These are phyloP conservation scores for Pseudolycoriella hygida DNA, from an alignment of 2,888 invertebrate species.

Conservation along the genomic window DNA sequence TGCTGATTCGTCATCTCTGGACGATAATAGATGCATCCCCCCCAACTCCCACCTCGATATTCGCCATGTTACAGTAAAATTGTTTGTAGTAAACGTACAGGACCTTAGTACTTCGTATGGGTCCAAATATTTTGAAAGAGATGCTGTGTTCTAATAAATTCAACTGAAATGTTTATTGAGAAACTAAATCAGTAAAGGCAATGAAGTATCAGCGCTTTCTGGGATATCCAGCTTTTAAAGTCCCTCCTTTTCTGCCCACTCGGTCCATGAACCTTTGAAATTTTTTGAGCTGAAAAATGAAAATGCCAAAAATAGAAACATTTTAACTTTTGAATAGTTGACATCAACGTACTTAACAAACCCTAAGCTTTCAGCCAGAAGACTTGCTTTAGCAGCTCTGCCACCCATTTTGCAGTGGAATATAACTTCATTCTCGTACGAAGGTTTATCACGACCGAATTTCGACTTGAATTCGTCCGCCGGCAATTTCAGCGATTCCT, in stretches of 20 bases:
- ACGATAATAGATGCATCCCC: too few species aligned
- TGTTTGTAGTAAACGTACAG: too few species aligned
- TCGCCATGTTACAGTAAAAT: too few species aligned
- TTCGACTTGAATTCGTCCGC: constrained; percentile 24
- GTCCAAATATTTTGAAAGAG: too few species aligned
- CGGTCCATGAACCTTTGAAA: constrained; percentile 28
- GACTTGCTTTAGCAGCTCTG: constrained; percentile 45
- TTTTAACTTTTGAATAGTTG: too few species aligned
- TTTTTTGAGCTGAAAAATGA: constrained; percentile 19
- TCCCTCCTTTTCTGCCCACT: constrained; percentile 24
- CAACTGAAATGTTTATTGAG: too few species aligned
- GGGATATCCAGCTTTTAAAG: background rate
- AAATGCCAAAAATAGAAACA: background rate
- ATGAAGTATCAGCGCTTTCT: too few species aligned
- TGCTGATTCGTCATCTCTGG: too few species aligned
- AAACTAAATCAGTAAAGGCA: too few species aligned
- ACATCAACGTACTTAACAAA: constrained; percentile 20
- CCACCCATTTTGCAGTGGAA: constrained; percentile 53
- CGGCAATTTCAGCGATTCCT: constrained; percentile 18
- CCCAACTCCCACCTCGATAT: too few species aligned
- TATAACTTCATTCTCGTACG: constrained; percentile 37
- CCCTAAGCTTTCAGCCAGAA: constrained; percentile 26
- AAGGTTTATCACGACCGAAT: constrained; percentile 37
- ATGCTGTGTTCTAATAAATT: too few species aligned
- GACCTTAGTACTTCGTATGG: too few species aligned